A percentile compares a stretch with the other conserved stretches of the same genome.
These are phyloP conservation scores for Cossypha caffra DNA, from an alignment of 2,797 vertebrate genomes.

Conservation along the genomic window DNA sequence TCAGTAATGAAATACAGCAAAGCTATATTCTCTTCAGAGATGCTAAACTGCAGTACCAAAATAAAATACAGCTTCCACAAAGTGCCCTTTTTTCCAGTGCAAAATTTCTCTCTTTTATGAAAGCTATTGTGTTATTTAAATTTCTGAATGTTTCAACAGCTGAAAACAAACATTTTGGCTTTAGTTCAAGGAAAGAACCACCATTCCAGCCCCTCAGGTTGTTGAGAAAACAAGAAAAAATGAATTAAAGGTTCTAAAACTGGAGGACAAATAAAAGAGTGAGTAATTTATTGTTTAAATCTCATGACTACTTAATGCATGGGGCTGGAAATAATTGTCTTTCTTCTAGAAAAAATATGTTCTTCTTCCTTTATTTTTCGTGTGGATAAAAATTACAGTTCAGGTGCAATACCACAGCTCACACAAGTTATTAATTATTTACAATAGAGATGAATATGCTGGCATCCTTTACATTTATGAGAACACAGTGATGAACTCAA, in stretches of 20 bases:
- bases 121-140: background rate
- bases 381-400: background rate
- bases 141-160: background rate
- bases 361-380: background rate
- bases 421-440: slow-evolving; percentile 12
- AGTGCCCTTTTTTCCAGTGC: background rate
- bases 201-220: background rate
- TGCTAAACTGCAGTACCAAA: background rate
- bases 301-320: background rate
- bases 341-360: background rate
- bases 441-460: slow-evolving; percentile 24
- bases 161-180: background rate
- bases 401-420: background rate
- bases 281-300: slow-evolving; percentile 2
- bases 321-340: background rate
- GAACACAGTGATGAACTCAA: background rate
- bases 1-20: background rate
- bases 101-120: background rate
- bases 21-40: background rate
- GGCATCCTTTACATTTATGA: background rate
- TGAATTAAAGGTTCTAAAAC: background rate
- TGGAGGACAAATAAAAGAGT: background rate
- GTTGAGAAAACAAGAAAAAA: background rate
- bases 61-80: background rate
- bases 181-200: background rate